Conservation (phyloP, 2,113 vertebrate species). For the Otis tarda region DNA sequence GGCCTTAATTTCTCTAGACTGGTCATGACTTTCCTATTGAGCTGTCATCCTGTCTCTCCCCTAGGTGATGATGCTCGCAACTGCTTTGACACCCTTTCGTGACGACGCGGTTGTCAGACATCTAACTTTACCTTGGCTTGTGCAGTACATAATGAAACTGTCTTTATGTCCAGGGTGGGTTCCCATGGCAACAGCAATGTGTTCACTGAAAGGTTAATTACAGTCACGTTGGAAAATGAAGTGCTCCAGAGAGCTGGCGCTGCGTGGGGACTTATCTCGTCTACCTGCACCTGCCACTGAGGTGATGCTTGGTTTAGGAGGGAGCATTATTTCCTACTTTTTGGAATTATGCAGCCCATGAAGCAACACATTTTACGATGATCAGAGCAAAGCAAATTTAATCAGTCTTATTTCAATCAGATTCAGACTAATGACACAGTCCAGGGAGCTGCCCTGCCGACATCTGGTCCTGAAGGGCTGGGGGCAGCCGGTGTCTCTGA, state of each 20-base stretch:
- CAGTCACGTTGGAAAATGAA: constrained; percentile 14
- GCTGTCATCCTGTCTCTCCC: neutral
- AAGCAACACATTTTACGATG: neutral
- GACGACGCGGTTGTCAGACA: neutral
- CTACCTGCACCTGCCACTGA: neutral
- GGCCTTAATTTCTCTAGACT: neutral
- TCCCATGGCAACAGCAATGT: constrained; percentile 25
- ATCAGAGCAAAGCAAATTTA: neutral
- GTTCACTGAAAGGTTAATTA: constrained; percentile 41
- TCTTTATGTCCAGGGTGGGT: neutral
- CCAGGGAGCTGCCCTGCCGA: neutral
- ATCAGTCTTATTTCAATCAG: neutral
- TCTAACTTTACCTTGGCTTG: accelerated
- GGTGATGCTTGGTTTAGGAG: neutral
- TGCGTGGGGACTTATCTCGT: neutral
- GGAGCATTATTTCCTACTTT: neutral
- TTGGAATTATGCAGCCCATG: neutral
- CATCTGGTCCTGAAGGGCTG: accelerated
- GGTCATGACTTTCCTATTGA: neutral
- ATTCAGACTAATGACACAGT: accelerated
- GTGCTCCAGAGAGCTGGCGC: neutral
- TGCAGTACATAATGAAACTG: neutral
- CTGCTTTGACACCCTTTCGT: neutral
- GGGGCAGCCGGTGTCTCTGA: neutral
- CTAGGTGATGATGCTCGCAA: neutral